Percentiles rank a stretch among this genome's conserved stretches.
Evolutionary conservation across 1,140 invertebrate genomes (phyloP).

Genomic region (Portunus trituberculatus): DNA sequence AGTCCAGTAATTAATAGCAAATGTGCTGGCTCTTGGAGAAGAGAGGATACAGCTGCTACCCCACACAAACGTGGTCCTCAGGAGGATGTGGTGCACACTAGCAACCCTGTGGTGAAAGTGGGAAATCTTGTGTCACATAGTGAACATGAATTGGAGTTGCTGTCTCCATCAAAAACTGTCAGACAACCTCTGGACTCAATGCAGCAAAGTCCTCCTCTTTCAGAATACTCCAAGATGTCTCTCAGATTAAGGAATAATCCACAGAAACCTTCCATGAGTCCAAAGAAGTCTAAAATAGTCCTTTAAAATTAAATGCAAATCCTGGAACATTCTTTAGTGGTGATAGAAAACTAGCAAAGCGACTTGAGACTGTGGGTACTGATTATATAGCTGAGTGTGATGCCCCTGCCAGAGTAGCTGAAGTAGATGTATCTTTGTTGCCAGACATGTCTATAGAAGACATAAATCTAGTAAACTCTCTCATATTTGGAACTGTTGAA

Average conservation of each 20-base stretch:
- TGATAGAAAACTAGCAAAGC: background rate
- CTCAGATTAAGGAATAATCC: background rate
- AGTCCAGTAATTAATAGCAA: background rate
- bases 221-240: background rate
- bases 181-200: background rate
- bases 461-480: conserved; percentile 50
- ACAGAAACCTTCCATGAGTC: background rate
- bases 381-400: background rate
- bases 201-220: background rate
- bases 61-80: conserved; percentile 38
- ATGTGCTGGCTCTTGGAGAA: conserved; percentile 16
- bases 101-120: conserved; percentile 40
- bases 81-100: background rate
- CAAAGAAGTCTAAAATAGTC: background rate
- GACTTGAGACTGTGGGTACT: background rate
- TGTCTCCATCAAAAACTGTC: conserved; percentile 53
- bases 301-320: background rate
- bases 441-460: conserved; percentile 54
- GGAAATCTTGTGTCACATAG: conserved; percentile 31
- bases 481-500: conserved; percentile 58
- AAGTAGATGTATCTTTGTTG: background rate
- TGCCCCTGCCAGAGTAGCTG: background rate
- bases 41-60: background rate
- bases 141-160: conserved; percentile 66
- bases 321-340: background rate